Evolutionary conservation across 2,113 vertebrate genomes (phyloP), one percentile per base, ranked within the genome.

Genomic region (Phycodurus eques): DNA sequence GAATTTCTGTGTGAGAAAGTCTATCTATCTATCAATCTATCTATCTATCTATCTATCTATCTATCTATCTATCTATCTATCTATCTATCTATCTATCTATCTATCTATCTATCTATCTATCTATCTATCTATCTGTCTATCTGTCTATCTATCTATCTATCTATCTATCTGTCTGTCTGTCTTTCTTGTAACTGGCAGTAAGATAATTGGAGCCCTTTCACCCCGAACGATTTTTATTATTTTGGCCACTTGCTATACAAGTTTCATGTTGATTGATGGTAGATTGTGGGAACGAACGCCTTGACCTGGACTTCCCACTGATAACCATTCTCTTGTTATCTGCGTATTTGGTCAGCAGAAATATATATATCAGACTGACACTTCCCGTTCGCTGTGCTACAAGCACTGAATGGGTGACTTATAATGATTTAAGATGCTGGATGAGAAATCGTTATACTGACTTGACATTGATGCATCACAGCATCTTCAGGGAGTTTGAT

Each of bases 301-400:
- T 83, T 20, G 19, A 54, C 19, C 49, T 51, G 71, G 72, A 81
- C 81, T 85, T 87, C 78, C 77, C 87, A 85, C 81, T 84, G 81
- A 85, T 84, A 80, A 65, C 72, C 42, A 27, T 33, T 14, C 80
- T 60, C 35, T 20, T 70, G 35, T 74, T 88, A 84, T 88, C 84
- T 76, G 62, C 73, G 70, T 77, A 80, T 66, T 70, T 70, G 19
- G 64, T 74, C 73, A 59, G 63, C 72, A 42, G 72, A 60, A 71
- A 72, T 27, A 46, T 8, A n/a, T 27, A 62, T 70, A 62, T 72
- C 57, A 61, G 60, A 59, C 61, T 42, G 74, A 66, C 73, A 68
- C 74, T 80, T 83, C 71, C 80, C 63, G 68, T 62, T 67, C 62
- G 17, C 27, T 53, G 67, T 33, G 17, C 57, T 65, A 13, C 62